Conservation (phyloP, 1,140 invertebrate species). For the Aphelinus certus region DNA sequence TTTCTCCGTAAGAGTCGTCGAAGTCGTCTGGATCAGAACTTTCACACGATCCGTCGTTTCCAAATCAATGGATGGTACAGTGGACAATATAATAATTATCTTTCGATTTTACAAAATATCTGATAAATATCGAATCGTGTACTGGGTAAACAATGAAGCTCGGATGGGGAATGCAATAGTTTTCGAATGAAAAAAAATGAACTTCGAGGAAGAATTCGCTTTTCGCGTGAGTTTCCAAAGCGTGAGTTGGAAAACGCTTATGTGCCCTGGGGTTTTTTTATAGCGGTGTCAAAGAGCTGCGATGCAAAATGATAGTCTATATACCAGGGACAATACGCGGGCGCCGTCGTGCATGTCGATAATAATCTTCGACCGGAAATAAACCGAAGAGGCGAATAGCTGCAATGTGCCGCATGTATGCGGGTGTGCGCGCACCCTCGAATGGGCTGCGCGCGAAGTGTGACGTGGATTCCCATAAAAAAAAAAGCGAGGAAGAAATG, state of each 20-base stretch:
- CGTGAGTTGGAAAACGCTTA: neutral
- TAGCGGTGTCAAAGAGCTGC: slow-evolving; percentile 3
- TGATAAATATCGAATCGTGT: too few species aligned
- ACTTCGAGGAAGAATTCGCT: too few species aligned
- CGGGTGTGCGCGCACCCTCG: slow-evolving; percentile 43
- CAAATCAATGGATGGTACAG: too few species aligned
- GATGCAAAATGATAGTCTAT: neutral
- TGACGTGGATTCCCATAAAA: slow-evolving; percentile 55
- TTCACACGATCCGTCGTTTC: too few species aligned
- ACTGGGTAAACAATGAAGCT: too few species aligned
- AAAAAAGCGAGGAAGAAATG: slow-evolving; percentile 40
- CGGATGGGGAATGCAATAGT: too few species aligned
- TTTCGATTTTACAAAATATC: too few species aligned
- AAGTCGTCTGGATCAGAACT: too few species aligned
- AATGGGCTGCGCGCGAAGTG: slow-evolving; percentile 51
- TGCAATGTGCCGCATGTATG: slow-evolving; percentile 45
- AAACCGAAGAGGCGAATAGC: slow-evolving; percentile 47
- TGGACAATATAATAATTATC: too few species aligned
- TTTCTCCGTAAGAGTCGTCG: too few species aligned
- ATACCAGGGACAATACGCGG: neutral
- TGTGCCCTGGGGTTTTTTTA: neutral
- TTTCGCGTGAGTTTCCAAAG: too few species aligned
- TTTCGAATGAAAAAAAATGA: too few species aligned
- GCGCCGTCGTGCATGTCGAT: slow-evolving; percentile 29
- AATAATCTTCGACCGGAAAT: slow-evolving; percentile 43